Evolutionary conservation across 2,888 invertebrate genomes (phyloP), one percentile per base, ranked within the genome.

Genomic region (Hirtodrosophila duncani): DNA sequence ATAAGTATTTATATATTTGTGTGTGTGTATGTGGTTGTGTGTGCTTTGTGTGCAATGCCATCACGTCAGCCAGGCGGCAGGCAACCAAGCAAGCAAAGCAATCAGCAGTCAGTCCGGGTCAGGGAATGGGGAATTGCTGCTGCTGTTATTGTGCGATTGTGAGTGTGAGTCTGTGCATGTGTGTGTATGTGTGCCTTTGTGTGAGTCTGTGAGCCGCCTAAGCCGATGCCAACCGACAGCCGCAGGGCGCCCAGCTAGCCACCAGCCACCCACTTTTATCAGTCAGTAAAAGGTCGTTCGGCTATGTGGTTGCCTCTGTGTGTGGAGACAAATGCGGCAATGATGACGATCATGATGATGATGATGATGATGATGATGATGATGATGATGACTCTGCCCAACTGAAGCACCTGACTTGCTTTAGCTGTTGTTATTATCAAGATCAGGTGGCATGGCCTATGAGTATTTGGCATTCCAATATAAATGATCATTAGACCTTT

Each of bases 251-350:
- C 65, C 55, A 46, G 46, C 62, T 20, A 45, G 43, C 53, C 64
- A 45, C 37, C 48, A 42, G 49, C 70, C 75, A 64, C 80, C 80
- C 81, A 80, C 59, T 71, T 72, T 77, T 77, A 77, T 80, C 77
- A 72, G 81, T 77, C 72, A 72, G 68, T 67, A 67, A 79, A 79
- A 72, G 71, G 81, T 77, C 81, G 72, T 80, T 77, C 68, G 57
- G 65, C 77, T 64, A 67, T 67, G 52, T 49, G 57, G 71, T 57
- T 31, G 72, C 36, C 48, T 55, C 51, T 61, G 63, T 39, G 31
- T 17, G 16, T 23, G 24, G 16, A 27, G 9, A 21, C 21, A 41
- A 41, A 10, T 21, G 18, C 31, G 10, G 16, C 8, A 16, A 41
- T 30, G 14, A 21, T 30, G 42, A 42, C 10, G 18, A 38, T 26